A percentile compares a stretch with the other conserved stretches of the same genome.
Conservation (phyloP, 2,888 invertebrate species). For the Syritta pipiens region DNA sequence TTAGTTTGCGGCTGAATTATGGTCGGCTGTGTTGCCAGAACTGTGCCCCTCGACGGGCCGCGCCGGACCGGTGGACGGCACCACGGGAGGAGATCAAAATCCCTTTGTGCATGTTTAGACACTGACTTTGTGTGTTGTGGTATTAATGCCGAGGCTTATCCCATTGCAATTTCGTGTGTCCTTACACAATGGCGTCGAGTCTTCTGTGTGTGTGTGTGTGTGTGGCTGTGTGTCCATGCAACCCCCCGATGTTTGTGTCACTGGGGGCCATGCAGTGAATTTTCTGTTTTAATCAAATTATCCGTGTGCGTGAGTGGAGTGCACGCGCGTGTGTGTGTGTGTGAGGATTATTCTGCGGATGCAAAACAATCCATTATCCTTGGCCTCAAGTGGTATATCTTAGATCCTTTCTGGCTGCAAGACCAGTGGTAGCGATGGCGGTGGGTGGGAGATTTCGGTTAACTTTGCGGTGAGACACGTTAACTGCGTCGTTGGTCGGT, state of each 20-base stretch:
- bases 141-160: slow-evolving; percentile 42
- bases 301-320: slow-evolving; percentile 9
- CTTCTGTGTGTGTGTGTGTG: too few species aligned
- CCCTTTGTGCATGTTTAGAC: slow-evolving; percentile 49
- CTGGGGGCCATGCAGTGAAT: slow-evolving; percentile 19
- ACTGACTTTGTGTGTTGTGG: slow-evolving; percentile 44
- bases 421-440: too few species aligned
- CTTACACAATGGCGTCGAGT: slow-evolving; percentile 35
- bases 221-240: too few species aligned
- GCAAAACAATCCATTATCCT: slow-evolving; percentile 44
- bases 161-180: slow-evolving; percentile 41
- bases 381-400: slow-evolving; percentile 16
- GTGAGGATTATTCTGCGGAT: slow-evolving; percentile 18
- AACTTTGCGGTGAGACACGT: too few species aligned
- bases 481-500: too few species aligned
- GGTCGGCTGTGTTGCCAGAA: slow-evolving; percentile 49
- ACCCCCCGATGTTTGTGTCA: too few species aligned
- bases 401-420: not conserved
- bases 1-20: slow-evolving; percentile 59
- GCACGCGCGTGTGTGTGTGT: slow-evolving; percentile 9
- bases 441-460: too few species aligned
- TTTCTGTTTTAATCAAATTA: slow-evolving; percentile 50
- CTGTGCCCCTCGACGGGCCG: slow-evolving; percentile 33
- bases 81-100: slow-evolving; percentile 31
- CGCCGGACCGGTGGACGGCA: not conserved